Evolutionary conservation across 2,113 vertebrate species (phyloP).

Genomic region (Channa argus): DNA sequence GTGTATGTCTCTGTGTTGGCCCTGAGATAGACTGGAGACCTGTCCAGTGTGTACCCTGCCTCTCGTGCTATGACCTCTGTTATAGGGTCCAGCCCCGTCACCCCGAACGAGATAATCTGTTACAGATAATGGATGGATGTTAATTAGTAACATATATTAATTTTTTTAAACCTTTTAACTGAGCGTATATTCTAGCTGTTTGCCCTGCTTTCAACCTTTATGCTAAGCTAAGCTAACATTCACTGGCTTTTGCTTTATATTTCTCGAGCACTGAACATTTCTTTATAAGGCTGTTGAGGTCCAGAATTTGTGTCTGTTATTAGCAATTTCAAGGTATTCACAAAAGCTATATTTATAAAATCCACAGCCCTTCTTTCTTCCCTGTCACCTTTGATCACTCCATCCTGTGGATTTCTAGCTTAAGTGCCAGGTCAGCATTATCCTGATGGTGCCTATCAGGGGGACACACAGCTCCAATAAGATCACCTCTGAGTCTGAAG

Average conservation of each 20-base stretch:
- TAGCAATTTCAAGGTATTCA: neutral
- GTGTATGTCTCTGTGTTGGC: too few species aligned
- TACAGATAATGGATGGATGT: too few species aligned
- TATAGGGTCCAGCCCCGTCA: too few species aligned
- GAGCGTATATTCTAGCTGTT: neutral
- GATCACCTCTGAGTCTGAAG: conserved; percentile 39
- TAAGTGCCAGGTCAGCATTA: conserved; percentile 48
- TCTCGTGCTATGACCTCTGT: too few species aligned
- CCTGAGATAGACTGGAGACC: too few species aligned
- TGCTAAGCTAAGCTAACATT: conserved; percentile 6
- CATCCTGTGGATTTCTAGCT: conserved; percentile 52
- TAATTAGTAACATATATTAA: too few species aligned
- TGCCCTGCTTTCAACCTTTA: neutral
- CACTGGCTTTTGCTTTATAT: neutral
- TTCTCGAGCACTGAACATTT: too few species aligned
- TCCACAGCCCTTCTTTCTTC: neutral
- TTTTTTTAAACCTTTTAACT: too few species aligned
- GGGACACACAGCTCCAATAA: conserved; percentile 43
- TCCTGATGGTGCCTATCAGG: conserved; percentile 31
- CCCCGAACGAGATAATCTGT: too few species aligned
- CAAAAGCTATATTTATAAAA: neutral
- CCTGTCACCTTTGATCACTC: conserved; percentile 8
- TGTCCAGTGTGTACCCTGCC: too few species aligned
- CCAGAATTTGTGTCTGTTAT: too few species aligned
- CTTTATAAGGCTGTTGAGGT: too few species aligned